phyloP scores from a whole-genome alignment of 92 coral and sea anemone species.

The Bergia puertoricense region DNA sequence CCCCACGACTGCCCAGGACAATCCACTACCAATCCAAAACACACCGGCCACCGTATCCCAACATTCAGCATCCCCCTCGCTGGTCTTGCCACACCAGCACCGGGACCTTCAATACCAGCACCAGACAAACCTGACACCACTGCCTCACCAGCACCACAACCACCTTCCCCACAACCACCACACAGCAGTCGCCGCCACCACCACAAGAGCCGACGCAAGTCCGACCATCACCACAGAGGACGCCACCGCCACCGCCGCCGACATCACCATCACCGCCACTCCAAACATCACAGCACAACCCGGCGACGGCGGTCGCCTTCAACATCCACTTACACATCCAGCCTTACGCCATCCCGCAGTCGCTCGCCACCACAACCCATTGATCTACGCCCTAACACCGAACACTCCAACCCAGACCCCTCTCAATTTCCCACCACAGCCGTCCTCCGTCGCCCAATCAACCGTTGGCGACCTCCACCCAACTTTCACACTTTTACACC shows the following conservation, averaged over 20 bases:
- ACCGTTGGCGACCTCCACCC: no score
- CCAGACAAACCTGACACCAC: neutral
- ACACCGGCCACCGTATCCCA: neutral
- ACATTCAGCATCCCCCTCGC: neutral
- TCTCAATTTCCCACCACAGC: no score
- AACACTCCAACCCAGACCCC: constrained; percentile 3
- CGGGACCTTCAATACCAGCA: neutral
- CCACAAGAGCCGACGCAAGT: constrained; percentile 12
- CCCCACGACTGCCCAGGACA: neutral
- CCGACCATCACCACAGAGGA: constrained; percentile 11
- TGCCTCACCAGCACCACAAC: constrained; percentile 2
- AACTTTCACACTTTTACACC: no score
- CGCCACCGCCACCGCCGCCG: constrained; percentile 15
- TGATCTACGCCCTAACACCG: constrained; percentile 1
- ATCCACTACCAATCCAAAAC: neutral
- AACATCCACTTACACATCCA: neutral
- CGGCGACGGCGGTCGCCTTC: constrained; percentile 9
- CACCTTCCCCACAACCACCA: constrained; percentile 2
- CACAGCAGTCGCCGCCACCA: constrained; percentile 13
- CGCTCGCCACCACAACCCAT: constrained; percentile 8
- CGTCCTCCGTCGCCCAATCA: no score
- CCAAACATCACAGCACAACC: neutral
- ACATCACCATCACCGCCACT: neutral
- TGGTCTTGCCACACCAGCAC: neutral
- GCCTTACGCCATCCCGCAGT: constrained; percentile 4